Conservation (phyloP, 2,888 invertebrate species). For the Lydus trimaculatus region DNA sequence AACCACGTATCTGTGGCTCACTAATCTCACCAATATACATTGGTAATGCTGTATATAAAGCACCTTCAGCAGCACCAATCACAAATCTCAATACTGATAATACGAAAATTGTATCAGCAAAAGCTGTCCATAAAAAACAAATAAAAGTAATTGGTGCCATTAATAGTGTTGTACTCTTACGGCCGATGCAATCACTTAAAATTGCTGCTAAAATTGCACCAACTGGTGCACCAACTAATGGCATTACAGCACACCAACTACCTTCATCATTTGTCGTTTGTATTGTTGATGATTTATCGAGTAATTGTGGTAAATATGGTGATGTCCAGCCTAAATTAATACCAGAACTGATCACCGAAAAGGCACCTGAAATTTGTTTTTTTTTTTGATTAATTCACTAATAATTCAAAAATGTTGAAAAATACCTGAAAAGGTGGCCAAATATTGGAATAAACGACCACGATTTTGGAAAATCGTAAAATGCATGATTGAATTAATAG, state of each 20-base stretch:
- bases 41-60: constrained; percentile 59
- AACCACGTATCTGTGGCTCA: constrained; percentile 65
- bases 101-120: constrained; percentile 65
- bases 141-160: constrained; percentile 60
- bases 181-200: constrained; percentile 69
- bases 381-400: too few species aligned
- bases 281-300: constrained; percentile 61
- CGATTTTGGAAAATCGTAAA: not conserved
- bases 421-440: constrained; percentile 52
- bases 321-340: constrained; percentile 66
- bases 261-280: constrained; percentile 63
- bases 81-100: constrained; percentile 61
- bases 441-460: constrained; percentile 48
- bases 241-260: constrained; percentile 71
- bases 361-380: too few species aligned
- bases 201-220: constrained; percentile 70
- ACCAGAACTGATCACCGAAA: constrained; percentile 50
- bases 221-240: constrained; percentile 69
- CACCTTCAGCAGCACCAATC: constrained; percentile 64
- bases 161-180: constrained; percentile 61
- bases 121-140: constrained; percentile 69
- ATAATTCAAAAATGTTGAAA: constrained; percentile 15
- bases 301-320: constrained; percentile 64
- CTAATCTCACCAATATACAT: constrained; percentile 69
- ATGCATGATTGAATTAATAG: not conserved